Evolutionary conservation across 2,888 invertebrate genomes (phyloP).

Genomic region (Lithophane semibrunnea): DNA sequence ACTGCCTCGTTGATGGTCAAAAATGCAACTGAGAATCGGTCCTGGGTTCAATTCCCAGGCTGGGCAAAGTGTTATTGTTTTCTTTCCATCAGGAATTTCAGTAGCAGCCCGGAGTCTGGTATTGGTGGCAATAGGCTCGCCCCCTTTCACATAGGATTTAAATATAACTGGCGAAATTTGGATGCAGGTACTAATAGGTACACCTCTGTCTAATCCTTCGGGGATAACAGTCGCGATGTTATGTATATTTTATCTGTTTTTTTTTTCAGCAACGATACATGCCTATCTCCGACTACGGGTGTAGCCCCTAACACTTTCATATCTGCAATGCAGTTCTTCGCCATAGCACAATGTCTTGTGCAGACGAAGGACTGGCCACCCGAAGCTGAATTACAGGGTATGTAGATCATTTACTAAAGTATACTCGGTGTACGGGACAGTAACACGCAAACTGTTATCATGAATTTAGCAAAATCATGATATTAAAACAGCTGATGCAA

Average conservation of each 20-base stretch:
- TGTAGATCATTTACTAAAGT: neutral
- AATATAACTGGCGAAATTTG: neutral
- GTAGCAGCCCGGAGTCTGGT: neutral
- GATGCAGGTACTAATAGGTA: neutral
- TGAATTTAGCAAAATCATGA: neutral
- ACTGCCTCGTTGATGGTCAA: neutral
- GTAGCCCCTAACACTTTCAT: slow-evolving; percentile 21
- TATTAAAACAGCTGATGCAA: neutral
- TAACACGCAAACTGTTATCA: neutral
- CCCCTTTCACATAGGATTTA: neutral
- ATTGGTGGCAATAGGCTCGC: neutral
- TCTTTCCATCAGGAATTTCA: neutral
- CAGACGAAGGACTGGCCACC: slow-evolving; percentile 38
- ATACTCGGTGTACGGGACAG: neutral
- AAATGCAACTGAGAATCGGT: too few species aligned
- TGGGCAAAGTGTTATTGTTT: neutral
- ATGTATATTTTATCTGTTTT: too few species aligned
- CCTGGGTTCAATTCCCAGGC: neutral
- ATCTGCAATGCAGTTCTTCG: slow-evolving; percentile 43
- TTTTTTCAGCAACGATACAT: slow-evolving; percentile 15
- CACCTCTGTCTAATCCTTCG: neutral
- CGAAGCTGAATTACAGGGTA: slow-evolving; percentile 32
- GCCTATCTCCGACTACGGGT: slow-evolving; percentile 36
- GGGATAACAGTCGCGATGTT: neutral
- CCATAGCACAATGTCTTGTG: slow-evolving; percentile 45